Base-by-base conservation (phyloP, 2,113 vertebrate genomes). In the Notothenia rossii region DNA sequence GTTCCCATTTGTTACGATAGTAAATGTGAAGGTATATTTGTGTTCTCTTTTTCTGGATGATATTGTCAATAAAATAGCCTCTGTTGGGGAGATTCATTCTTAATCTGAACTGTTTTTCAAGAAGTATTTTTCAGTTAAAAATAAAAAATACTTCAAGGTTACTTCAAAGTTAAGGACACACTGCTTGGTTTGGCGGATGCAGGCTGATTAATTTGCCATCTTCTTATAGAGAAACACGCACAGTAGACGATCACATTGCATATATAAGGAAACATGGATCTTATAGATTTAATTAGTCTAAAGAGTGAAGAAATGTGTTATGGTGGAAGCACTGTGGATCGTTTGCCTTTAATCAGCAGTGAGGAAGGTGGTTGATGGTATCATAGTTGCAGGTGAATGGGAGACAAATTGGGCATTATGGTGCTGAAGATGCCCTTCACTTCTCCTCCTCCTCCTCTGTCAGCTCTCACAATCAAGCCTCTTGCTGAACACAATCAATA, bases 361-460 rank as follows among this genome's bases (percentile, higher is more conserved):
- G 40, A 63, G 54, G 18, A 15, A 43, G 45, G 17, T 17, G 55
- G 54, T 10, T 81, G 83, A 88, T 86, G 56, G 65, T 80, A 79
- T 81, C 85, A 25, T n/a, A 25, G 65, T 49, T 74, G 13, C 54
- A 61, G 72, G 45, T 55, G 58, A 63, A 68, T 61, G 68, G 75
- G 60, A 84, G 75, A 86, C 81, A 86, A 81, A 90, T 75, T 85
- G 66, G 53, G 18, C 60, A 25, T 62, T 22, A 60, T 72, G 72
- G 40, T 55, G 64, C 43, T 53, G 75, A 63, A 86, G 86, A 75
- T 88, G 86, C 75, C 89, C 83, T 87, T 87, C 80, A 79, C 60
- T 64, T 60, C 75, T 56, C 67, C 64, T 55, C 68, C 62, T 49
- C 62, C 45, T 62, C 79, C 58, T 40, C 25, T 11, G 10, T 67